phyloP scores from a whole-genome alignment of 35 echinoderm and acorn worm genomes.

The Patiria miniata region DNA sequence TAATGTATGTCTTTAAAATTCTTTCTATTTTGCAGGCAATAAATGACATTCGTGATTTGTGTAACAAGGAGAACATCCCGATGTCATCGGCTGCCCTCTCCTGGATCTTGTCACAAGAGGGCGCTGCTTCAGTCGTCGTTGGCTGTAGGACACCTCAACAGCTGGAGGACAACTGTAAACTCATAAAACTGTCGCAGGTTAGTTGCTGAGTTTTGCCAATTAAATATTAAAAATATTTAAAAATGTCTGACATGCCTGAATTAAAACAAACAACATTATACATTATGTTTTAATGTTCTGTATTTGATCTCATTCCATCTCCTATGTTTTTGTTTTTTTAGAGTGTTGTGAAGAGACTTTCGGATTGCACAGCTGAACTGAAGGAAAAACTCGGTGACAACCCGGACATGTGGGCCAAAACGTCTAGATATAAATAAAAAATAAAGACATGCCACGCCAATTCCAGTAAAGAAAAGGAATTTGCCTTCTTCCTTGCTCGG shows the following conservation, averaged over 20 bases:
- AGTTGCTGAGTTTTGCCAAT: neutral
- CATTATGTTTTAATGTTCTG: neutral
- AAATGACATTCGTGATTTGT: slow-evolving; percentile 37
- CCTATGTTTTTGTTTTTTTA: slow-evolving; percentile 18
- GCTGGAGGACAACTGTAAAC: slow-evolving; percentile 58
- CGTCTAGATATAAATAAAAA: slow-evolving; percentile 33
- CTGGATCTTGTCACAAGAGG: slow-evolving; percentile 52
- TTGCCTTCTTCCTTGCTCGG: too few species aligned
- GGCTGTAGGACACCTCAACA: slow-evolving; percentile 54
- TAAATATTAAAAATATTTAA: neutral
- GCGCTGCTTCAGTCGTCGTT: slow-evolving; percentile 49
- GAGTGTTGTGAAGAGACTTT: slow-evolving; percentile 42
- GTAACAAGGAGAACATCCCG: slow-evolving; percentile 38
- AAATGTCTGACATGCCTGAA: neutral
- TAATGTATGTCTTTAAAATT: neutral
- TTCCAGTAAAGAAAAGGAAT: too few species aligned
- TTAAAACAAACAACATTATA: neutral
- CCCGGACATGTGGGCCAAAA: slow-evolving; percentile 63
- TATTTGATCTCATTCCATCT: neutral
- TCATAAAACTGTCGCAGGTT: slow-evolving; percentile 53
- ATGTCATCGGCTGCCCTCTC: slow-evolving; percentile 53
- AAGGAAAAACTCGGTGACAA: slow-evolving; percentile 52
- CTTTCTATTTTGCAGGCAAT: slow-evolving; percentile 44
- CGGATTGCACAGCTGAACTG: slow-evolving; percentile 45
- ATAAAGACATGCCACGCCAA: too few species aligned